phyloP scores from a whole-genome alignment of 2,888 invertebrate genomes.

The Portevinia maculata region DNA sequence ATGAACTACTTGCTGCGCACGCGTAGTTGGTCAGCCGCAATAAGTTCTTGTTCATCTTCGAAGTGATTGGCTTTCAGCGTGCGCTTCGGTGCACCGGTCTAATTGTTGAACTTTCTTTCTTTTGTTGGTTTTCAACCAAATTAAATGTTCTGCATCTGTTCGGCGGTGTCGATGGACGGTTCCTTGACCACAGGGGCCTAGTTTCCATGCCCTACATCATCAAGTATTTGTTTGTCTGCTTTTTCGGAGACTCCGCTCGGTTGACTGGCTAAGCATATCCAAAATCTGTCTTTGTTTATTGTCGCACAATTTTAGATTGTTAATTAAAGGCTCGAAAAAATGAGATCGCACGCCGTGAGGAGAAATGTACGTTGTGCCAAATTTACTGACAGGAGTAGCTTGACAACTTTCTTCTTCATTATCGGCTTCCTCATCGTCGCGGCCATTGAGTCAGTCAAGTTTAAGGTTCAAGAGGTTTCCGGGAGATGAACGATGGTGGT shows the following conservation, averaged over 20 bases:
- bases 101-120: constrained; percentile 54
- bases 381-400: constrained; percentile 23
- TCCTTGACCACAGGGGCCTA: constrained; percentile 41
- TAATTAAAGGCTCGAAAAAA: constrained; percentile 23
- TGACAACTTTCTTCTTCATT: constrained; percentile 52
- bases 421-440: not conserved
- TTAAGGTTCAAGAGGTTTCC: constrained; percentile 54
- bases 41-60: constrained; percentile 44
- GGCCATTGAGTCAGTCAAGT: constrained; percentile 45
- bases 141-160: constrained; percentile 36
- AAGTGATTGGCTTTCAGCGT: constrained; percentile 45
- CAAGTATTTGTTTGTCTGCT: constrained; percentile 18
- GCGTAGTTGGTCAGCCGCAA: constrained; percentile 26
- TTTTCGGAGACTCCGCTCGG: not conserved
- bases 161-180: constrained; percentile 3
- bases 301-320: constrained; percentile 20
- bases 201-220: constrained; percentile 41
- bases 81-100: constrained; percentile 9
- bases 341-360: constrained; percentile 5
- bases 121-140: constrained; percentile 24
- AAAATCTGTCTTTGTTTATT: constrained; percentile 10
- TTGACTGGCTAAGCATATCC: constrained; percentile 11
- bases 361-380: constrained; percentile 26
- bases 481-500: constrained; percentile 3
- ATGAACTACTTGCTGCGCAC: constrained; percentile 55